These are phyloP conservation scores for Habroteleia sp. DNA, from an alignment of 2,888 invertebrate genomes.

Conservation along the genomic window DNA sequence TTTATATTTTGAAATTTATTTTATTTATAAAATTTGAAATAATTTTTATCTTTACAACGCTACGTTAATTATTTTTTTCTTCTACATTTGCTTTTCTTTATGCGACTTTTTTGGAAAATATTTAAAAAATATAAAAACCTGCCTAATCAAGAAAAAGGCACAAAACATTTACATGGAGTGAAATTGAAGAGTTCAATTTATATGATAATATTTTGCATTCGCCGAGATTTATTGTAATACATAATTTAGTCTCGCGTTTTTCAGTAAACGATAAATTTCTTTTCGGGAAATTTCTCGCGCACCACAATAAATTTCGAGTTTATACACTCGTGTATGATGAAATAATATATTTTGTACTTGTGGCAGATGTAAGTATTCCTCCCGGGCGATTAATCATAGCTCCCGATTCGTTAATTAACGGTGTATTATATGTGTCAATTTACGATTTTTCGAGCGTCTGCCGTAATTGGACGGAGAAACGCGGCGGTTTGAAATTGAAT, in stretches of 20 bases:
- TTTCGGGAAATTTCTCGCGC: constrained; percentile 21
- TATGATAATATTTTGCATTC: constrained; percentile 45
- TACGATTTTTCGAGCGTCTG: constrained; percentile 1
- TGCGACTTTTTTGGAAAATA: no score
- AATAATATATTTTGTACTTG: constrained; percentile 24
- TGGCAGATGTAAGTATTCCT: constrained; percentile 29
- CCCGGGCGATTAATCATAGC: constrained; percentile 30
- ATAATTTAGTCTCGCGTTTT: constrained; percentile 35
- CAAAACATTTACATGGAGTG: neutral
- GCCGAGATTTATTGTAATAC: constrained; percentile 23
- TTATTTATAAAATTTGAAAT: no score
- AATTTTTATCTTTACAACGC: no score
- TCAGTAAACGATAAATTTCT: constrained; percentile 36
- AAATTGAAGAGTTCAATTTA: constrained; percentile 31
- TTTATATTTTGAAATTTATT: no score
- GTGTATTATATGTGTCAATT: neutral
- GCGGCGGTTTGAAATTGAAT: neutral
- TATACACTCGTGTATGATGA: constrained; percentile 19
- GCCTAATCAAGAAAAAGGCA: no score
- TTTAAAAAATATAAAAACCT: no score
- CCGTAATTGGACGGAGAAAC: constrained; percentile 5
- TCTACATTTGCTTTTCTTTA: no score
- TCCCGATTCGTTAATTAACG: constrained; percentile 28
- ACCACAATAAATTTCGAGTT: constrained; percentile 31
- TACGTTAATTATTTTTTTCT: no score